Conservation (phyloP, 2,797 vertebrate genomes). For the Loris lydekkerianus region DNA sequence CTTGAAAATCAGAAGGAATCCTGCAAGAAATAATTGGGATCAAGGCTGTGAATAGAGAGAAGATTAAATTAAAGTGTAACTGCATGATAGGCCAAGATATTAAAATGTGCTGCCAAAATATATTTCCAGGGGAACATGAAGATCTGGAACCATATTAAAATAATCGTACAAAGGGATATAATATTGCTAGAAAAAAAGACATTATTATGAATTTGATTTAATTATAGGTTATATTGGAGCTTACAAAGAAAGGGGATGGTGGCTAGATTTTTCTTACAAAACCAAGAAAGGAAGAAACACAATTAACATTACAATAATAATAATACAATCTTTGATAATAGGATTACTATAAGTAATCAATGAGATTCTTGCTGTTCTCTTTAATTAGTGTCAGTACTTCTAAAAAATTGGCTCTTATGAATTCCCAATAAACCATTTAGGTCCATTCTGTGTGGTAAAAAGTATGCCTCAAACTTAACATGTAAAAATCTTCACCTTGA, state of each 20-base stretch:
- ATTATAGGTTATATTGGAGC: constrained; percentile 51
- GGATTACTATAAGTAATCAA: constrained; percentile 55
- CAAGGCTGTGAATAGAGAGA: not conserved
- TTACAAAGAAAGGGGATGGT: constrained; percentile 57
- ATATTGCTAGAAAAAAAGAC: constrained; percentile 60
- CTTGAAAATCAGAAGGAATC: not conserved
- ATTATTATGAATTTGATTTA: constrained; percentile 69
- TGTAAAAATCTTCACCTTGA: not conserved
- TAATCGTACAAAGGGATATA: not conserved
- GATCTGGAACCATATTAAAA: constrained; percentile 73
- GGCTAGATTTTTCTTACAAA: constrained; percentile 50
- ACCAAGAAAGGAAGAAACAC: constrained; percentile 64
- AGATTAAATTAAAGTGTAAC: constrained; percentile 52
- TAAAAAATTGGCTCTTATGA: not conserved
- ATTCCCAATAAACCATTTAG: constrained; percentile 9
- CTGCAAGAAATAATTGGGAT: constrained; percentile 9
- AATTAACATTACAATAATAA: constrained; percentile 59
- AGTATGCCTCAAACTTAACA: not conserved
- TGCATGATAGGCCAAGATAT: constrained; percentile 25
- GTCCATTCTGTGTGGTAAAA: not conserved
- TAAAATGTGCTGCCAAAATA: constrained; percentile 61
- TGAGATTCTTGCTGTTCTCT: not conserved
- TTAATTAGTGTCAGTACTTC: not conserved
- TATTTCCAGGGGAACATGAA: constrained; percentile 53
- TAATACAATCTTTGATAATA: not conserved